These are phyloP conservation scores for Apotomis betuletana DNA, from an alignment of 2,888 invertebrate species.

Conservation along the genomic window DNA sequence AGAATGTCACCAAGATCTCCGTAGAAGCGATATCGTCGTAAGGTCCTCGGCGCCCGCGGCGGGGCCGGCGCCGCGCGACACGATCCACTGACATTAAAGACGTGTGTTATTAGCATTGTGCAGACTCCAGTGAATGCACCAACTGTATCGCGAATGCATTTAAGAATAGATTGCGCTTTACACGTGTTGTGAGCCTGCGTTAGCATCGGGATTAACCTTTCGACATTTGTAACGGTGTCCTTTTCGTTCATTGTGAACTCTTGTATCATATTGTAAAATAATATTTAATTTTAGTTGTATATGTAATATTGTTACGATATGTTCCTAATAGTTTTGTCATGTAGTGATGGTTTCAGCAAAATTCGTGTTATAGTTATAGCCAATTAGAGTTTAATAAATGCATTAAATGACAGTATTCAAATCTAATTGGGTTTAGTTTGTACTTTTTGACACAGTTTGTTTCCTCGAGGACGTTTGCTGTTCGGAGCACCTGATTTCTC, in stretches of 20 bases:
- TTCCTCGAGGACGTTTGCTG: conserved; percentile 44
- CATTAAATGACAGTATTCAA: conserved; percentile 52
- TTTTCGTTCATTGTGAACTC: conserved; percentile 38
- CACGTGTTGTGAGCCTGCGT: conserved; percentile 40
- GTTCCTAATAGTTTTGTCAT: conserved; percentile 79
- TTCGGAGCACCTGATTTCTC: conserved; percentile 49
- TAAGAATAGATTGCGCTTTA: conserved; percentile 39
- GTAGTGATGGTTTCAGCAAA: conserved; percentile 68
- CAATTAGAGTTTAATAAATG: conserved; percentile 51
- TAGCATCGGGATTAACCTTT: conserved; percentile 30
- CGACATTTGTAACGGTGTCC: conserved; percentile 29
- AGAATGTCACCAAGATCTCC: conserved; percentile 60
- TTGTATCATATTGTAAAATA: conserved; percentile 72
- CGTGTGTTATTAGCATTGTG: conserved; percentile 46
- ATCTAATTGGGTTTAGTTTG: conserved; percentile 50
- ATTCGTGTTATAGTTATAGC: conserved; percentile 60
- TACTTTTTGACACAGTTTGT: conserved; percentile 43
- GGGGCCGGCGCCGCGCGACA: conserved; percentile 42
- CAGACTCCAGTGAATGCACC: conserved; percentile 53
- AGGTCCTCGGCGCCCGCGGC: conserved; percentile 50
- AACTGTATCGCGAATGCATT: conserved; percentile 40
- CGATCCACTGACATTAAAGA: conserved; percentile 50
- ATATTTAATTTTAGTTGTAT: conserved; percentile 74
- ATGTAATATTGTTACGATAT: conserved; percentile 75
- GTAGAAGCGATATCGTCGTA: conserved; percentile 56